Evolutionary conservation across 2,113 vertebrate species (phyloP).

Genomic region (Etheostoma cragini): DNA sequence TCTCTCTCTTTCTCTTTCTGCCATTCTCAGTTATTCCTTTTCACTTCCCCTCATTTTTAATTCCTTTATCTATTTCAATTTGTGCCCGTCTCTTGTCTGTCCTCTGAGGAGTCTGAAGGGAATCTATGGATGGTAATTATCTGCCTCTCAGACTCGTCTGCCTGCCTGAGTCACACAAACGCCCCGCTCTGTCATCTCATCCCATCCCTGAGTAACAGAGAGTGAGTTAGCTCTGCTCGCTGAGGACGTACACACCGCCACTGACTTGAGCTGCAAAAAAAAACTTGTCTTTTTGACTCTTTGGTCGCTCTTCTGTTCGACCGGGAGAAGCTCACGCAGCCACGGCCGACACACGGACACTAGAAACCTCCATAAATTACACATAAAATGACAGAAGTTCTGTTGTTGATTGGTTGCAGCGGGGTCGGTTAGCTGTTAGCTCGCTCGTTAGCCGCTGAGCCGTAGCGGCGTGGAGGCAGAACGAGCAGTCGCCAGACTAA

Average conservation of each 20-base stretch:
- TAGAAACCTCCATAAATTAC: no score
- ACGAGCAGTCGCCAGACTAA: no score
- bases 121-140: constrained; percentile 53
- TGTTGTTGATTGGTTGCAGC: no score
- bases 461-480: no score
- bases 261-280: no score
- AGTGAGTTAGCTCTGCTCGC: constrained; percentile 19
- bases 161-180: constrained; percentile 2
- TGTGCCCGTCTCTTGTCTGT: constrained; percentile 20
- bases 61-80: constrained; percentile 61
- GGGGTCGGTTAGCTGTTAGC: no score
- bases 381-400: no score
- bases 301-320: no score
- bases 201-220: constrained; percentile 24
- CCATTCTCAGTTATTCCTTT: constrained; percentile 19
- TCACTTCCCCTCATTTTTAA: constrained; percentile 47
- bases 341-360: no score
- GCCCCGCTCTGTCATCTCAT: constrained; percentile 1
- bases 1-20: background rate
- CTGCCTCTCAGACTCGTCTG: constrained; percentile 35
- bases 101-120: constrained; percentile 16
- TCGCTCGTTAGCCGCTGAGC: no score
- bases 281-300: no score
- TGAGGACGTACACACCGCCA: background rate
- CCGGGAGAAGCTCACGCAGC: no score